Evolutionary conservation across 2,113 vertebrate species (phyloP), one percentile per base, ranked within the genome.

Genomic region (Ardeotis arabs): DNA sequence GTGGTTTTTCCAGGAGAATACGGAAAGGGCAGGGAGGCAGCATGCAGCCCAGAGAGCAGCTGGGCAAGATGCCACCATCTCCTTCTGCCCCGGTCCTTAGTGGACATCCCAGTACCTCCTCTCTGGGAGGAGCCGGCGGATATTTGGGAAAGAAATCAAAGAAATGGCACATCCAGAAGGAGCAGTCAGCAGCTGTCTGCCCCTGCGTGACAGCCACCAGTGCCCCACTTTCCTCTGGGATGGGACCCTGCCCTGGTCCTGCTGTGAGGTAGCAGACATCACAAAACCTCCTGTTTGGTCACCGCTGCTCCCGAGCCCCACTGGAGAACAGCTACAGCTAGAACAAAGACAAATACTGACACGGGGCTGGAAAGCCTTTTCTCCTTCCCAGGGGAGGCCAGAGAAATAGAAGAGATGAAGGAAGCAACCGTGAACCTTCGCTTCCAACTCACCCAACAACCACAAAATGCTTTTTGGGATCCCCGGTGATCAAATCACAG

Each of bases 301-400:
- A 25, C 78, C 69, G 50, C 69, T 49, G 47, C 59, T 77, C 45
- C 66, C 3, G 1, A 22, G 4, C 10, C 21, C 45, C 37, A 20
- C 24, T 3, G 0, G 6, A 55, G 20, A 68, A 19, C 6, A 4
- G 2, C 62, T 9, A 4, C 0, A 55, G 60, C 33, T 33, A 12
- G 10, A 64, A 64, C 18, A 37, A 84, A 56, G 14, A 33, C 16
- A 66, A 74, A 45, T 2, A 9, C 9, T 23, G 28, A 14, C 16
- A 22, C 0, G 1, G 58, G 53, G 25, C 31, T 50, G 37, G 55
- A 81, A 80, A 77, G 9, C 15, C 21, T 90, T 60, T 55, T 29
- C 37, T 68, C 68, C 16, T 76, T 92, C 33, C 68, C 64, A 24
- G 47, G 19, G 19, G 12, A 84, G 15, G 41, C 9, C 29, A 49